These are phyloP conservation scores for Zoanthus gigantus DNA, from an alignment of 92 coral and sea anemone genomes.

Conservation along the genomic window DNA sequence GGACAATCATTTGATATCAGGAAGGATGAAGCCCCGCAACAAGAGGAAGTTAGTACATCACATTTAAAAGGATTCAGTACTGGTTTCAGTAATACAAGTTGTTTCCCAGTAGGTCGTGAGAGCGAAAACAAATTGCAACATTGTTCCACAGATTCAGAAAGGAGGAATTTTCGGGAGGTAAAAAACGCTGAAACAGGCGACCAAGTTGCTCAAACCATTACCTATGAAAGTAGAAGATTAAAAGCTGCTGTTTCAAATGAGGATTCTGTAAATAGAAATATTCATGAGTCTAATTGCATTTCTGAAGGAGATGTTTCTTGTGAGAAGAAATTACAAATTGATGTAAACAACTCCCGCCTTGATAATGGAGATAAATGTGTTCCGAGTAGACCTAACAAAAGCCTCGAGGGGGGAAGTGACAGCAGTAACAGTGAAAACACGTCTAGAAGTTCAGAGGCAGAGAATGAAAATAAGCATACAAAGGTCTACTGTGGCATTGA, in stretches of 20 bases:
- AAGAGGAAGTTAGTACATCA: background rate
- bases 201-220: background rate
- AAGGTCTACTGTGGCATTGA: conserved; percentile 57
- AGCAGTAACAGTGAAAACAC: conserved; percentile 35
- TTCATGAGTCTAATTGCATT: background rate
- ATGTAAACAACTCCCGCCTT: background rate
- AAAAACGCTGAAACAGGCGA: background rate
- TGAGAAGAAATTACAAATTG: background rate
- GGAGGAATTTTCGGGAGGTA: background rate
- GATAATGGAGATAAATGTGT: background rate
- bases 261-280: background rate
- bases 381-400: background rate
- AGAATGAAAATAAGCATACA: conserved; percentile 62
- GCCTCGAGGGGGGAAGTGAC: background rate
- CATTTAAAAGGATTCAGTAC: background rate
- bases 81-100: background rate
- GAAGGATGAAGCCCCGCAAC: background rate
- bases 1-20: background rate
- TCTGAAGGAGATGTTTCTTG: background rate
- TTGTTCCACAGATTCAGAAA: background rate
- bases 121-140: background rate
- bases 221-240: background rate
- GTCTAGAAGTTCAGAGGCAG: conserved; percentile 47
- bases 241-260: background rate
- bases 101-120: background rate